Percentiles rank a stretch among this genome's conserved stretches.
phyloP scores from a whole-genome alignment of 2,888 invertebrate genomes.

The Actias luna region DNA sequence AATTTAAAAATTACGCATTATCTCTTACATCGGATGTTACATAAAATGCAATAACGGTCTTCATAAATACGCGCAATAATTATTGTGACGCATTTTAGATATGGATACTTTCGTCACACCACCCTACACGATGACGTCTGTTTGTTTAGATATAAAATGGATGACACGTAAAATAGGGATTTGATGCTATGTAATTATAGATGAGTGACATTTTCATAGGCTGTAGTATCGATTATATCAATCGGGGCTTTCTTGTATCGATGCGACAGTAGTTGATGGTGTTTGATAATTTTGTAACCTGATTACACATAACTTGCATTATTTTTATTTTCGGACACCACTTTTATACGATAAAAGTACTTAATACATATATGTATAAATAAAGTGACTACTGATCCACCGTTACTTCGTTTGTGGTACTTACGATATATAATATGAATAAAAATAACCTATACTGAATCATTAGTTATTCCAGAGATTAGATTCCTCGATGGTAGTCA shows the following conservation, averaged over 20 bases:
- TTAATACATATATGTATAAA: too few relatives aligned
- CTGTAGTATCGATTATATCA: conserved; percentile 38
- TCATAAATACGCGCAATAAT: conserved; percentile 37
- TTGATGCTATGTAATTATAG: conserved; percentile 47
- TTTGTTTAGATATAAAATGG: conserved; percentile 56
- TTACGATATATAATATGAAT: too few relatives aligned
- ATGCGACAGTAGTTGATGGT: background rate
- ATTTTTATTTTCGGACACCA: background rate
- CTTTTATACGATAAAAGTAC: background rate
- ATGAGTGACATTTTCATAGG: conserved; percentile 41
- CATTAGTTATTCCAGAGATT: too few relatives aligned
- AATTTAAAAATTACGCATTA: conserved; percentile 7
- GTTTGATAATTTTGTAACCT: background rate
- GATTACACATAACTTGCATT: conserved; percentile 8
- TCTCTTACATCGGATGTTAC: conserved; percentile 20
- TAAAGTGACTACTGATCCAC: background rate
- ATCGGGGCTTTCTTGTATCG: conserved; percentile 18
- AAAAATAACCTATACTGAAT: too few relatives aligned
- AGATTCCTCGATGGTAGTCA: too few relatives aligned
- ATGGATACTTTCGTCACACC: conserved; percentile 41
- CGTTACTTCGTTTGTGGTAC: too few relatives aligned
- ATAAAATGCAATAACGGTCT: conserved; percentile 29
- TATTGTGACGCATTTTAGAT: conserved; percentile 56
- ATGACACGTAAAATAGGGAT: conserved; percentile 53
- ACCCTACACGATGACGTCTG: conserved; percentile 54